Conservation (phyloP, 2,888 invertebrate genomes). For the Anthophora plumipes region DNA sequence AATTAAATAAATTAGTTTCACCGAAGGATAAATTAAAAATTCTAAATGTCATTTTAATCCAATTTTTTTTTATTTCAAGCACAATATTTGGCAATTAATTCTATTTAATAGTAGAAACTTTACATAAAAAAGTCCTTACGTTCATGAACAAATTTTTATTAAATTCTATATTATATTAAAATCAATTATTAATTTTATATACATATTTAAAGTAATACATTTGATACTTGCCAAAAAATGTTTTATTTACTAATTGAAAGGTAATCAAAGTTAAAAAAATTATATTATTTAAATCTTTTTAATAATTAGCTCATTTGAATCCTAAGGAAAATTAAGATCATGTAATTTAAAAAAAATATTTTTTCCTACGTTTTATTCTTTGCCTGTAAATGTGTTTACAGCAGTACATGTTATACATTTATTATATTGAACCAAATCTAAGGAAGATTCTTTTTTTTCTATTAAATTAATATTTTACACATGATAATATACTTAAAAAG, state of each 20-base stretch:
- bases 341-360: neutral
- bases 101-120: neutral
- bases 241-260: too few species aligned
- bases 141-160: neutral
- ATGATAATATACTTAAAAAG: neutral
- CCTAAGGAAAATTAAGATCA: neutral
- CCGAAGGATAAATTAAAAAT: neutral
- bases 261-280: too few species aligned
- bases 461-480: neutral
- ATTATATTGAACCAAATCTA: neutral
- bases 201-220: neutral
- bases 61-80: slow-evolving; percentile 1
- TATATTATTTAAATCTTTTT: too few species aligned
- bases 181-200: neutral
- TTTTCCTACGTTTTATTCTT: neutral
- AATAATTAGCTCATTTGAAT: too few species aligned
- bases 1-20: slow-evolving; percentile 17
- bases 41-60: neutral
- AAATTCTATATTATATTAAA: neutral
- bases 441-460: neutral
- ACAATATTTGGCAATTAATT: neutral
- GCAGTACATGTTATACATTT: neutral
- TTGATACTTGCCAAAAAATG: neutral
- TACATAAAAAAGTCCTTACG: neutral
- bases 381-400: neutral